Percentiles rank a stretch among this genome's conserved stretches.
phyloP scores from a whole-genome alignment of 2,797 vertebrate species.

The Pangasius djambal region DNA sequence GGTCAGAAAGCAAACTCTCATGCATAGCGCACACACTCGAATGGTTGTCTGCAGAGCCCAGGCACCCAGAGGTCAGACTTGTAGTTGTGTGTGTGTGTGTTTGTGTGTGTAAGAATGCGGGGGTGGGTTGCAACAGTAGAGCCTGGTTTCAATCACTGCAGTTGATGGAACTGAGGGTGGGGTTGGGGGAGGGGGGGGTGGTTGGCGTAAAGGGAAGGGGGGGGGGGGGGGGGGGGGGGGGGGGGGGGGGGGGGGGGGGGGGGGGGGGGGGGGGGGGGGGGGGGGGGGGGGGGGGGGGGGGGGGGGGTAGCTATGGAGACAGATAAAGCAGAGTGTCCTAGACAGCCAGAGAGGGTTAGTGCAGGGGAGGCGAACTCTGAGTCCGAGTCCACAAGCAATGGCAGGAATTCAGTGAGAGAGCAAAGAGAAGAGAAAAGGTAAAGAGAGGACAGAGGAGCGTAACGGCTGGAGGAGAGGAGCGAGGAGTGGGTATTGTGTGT shows the following conservation, averaged over 20 bases:
- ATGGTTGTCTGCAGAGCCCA: slow-evolving; percentile 8
- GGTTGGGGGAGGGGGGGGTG: background rate
- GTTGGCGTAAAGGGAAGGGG: background rate
- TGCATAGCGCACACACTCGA: slow-evolving; percentile 29
- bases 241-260: background rate
- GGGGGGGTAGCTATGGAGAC: slow-evolving; percentile 20
- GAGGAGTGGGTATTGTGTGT: slow-evolving; percentile 30
- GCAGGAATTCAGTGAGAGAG: slow-evolving; percentile 29
- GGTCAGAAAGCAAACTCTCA: slow-evolving; percentile 49
- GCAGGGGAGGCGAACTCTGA: slow-evolving; percentile 41
- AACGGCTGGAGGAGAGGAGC: slow-evolving; percentile 14
- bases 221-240: background rate
- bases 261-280: background rate
- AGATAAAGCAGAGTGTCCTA: slow-evolving; percentile 27
- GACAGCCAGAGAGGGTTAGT: slow-evolving; percentile 22
- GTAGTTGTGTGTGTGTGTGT: slow-evolving; percentile 10
- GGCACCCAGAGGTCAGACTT: slow-evolving; percentile 44
- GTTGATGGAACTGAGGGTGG: slow-evolving; percentile 20
- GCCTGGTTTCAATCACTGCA: slow-evolving; percentile 57
- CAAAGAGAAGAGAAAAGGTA: slow-evolving; percentile 26
- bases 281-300: background rate
- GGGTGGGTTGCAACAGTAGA: slow-evolving; percentile 46
- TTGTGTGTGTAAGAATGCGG: slow-evolving; percentile 42
- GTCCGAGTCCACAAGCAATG: slow-evolving; percentile 29
- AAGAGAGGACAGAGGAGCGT: slow-evolving; percentile 35